Evolutionary conservation across 2,888 invertebrate species (phyloP), one percentile per base, ranked within the genome.

Genomic region (Trachelus stipa): DNA sequence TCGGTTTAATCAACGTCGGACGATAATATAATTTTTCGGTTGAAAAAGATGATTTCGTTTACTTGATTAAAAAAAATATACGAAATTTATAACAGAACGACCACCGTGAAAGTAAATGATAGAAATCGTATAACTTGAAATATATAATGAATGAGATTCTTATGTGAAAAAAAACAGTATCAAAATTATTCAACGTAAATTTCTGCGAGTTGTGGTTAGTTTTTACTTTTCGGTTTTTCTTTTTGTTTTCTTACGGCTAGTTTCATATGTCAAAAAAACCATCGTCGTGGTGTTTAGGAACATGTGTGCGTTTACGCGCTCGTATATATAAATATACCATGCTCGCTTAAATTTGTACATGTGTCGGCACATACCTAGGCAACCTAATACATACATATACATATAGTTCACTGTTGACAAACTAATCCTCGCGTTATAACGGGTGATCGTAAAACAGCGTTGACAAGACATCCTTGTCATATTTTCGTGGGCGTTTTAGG

Each of bases 351-450:
- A 56, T 56, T 56, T 56, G 4, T 56, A 56, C 56, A 56, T 56
- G 23, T 56, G 56, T 56, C 56, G 31, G 9, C 71, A 33, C 31
- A 34, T 33, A 71, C 71, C 71, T 34, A 31, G 71, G 0, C 71
- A 4, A 71, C 34, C 12, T 71, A 23, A 71, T 71, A 30, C 30
- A 12, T 30, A 31, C 23, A 56, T 33, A 71, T 34, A 34, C 33
- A 12, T 34, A 71, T 71, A 71, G 69, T 68, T 33, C 69, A 69
- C 15, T 69, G 88, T 89, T 90, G 90, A 90, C 90, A 90, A 90
- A 90, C 89, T 90, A 90, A 90, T 90, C 88, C 87, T 84, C 84
- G 81, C 84, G 85, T 83, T 85, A 85, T 87, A 86, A 85, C 85
- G 85, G 86, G 85, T 87, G 87, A 88, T 87, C 86, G 87, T 86